Conservation (phyloP, 1,140 invertebrate species). For the Stegodyphus mimosarum region DNA sequence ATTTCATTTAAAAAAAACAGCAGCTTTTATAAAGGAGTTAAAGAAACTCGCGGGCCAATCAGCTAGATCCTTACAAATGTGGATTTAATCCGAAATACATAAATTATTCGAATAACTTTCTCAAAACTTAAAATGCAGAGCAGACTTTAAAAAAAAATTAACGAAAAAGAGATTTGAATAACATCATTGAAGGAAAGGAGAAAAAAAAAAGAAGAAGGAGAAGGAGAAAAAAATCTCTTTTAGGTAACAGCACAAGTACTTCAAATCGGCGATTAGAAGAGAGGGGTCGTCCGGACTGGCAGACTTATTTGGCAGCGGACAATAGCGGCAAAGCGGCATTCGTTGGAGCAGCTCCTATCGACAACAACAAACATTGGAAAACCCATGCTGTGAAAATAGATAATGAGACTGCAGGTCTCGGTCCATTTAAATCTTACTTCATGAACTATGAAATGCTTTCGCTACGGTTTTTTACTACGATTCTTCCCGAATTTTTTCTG, state of each 20-base stretch:
- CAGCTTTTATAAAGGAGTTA: no score
- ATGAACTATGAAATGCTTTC: conserved; percentile 46
- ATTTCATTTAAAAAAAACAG: no score
- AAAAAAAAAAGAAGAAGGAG: no score
- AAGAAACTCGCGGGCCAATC: no score
- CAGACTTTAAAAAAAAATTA: no score
- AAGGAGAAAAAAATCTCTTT: conserved; percentile 13
- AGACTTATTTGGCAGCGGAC: conserved; percentile 25
- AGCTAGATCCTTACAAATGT: no score
- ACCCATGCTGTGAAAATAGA: conserved; percentile 39
- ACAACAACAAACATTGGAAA: conserved; percentile 20
- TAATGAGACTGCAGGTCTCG: conserved; percentile 35
- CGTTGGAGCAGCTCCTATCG: neutral
- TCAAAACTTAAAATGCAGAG: no score
- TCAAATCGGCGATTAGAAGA: conserved; percentile 14
- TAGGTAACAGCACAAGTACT: conserved; percentile 9
- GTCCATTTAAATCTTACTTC: conserved; percentile 47
- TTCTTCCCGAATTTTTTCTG: neutral
- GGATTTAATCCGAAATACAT: no score
- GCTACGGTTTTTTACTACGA: conserved; percentile 13
- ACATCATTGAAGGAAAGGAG: neutral
- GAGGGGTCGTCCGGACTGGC: neutral
- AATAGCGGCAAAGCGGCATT: conserved; percentile 8
- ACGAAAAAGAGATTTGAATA: no score
- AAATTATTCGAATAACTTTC: no score